Base-by-base conservation (phyloP, 2,113 vertebrate genomes). In the Dromas ardeola region DNA sequence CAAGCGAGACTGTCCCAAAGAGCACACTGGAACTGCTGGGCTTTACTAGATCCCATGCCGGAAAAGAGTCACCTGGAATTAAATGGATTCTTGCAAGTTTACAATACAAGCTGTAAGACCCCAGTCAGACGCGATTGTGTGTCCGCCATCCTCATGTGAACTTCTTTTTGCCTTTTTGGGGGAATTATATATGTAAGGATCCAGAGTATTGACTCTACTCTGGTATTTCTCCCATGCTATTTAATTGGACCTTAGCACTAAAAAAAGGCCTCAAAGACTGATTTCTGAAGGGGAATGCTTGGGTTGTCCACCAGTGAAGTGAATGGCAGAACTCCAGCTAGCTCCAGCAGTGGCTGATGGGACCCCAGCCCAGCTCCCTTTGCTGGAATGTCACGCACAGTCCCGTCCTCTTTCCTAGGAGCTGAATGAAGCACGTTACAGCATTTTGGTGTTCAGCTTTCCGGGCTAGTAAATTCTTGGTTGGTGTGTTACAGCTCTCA, bases 91-190 rank as follows among this genome's bases (percentile, higher is more conserved):
- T 91, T 84, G 10, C 47, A 70, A 22, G 21, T 84, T 91, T 79
- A 3, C 16, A 21, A 4, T 10, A 38, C 20, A 55, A 81, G 20
- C 43, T 69, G 16, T 40, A 40, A 81, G 47, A 77, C 38, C 11
- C 52, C 42, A 62, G 23, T 5, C 47, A 89, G 40, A 30, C 6
- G 5, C 56, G 43, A n/a, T 0, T 25, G 8, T 15, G 7, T 20
- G 15, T 14, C 47, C 1, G 3, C 15, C 6, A 5, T 67, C 53
- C 47, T 67, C 42, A 19, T 0, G 1, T 38, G 16, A 84, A 55
- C 26, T 67, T 62, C 52, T 52, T 83, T 86, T 81, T 67, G 11
- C 40, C 40, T 84, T 83, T 89, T 53, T 36, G 4, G 34, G 32
- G n/a, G 58, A 49, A 69, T 65, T 58, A 10, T 2, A 8, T 21